Base-by-base conservation (phyloP, 2,888 invertebrate genomes). In the Antitype chi region DNA sequence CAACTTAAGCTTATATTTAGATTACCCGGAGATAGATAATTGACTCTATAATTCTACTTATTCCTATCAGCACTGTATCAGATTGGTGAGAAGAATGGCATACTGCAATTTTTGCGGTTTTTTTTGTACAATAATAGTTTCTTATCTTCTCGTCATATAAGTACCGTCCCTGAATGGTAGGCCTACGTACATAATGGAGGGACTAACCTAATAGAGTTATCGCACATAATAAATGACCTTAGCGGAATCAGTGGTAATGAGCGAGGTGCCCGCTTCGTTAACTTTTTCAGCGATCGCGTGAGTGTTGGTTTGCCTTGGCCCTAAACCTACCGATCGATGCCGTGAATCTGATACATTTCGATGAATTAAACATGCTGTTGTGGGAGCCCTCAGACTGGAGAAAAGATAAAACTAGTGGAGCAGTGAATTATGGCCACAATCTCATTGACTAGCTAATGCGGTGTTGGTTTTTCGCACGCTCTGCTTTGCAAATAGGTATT, bases 251-350 rank as follows among this genome's bases (percentile, higher is more conserved):
- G 63, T 64, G 79, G 52, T 85, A 86, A 67, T 63, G 71, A 76
- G 76, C 28, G 73, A 76, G 69, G 72, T 20, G 52, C 52, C 70
- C 70, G 85, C 71, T 79, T 72, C 49, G 68, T 63, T 81, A 79
- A 81, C 72, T 82, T 79, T 88, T 87, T 88, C 82, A 80, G 83
- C 62, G 79, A 90, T 91, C 88, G 92, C 91, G 91, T 92, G 91
- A 83, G 78, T 80, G 80, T 88, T 66, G 43, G 73, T 63, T 87
- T 77, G 82, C 92, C 92, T 92, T 92, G 92, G 88, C 92, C 89
- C 90, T 90, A 90, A 85, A 87, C 88, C 82, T 80, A 79, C 69
- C 80, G 81, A 85, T 82, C 86, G 77, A 85, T 83, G 80, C 81
- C 67, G 84, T 74, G 84, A 76, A 66, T 83, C 85, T 57, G 78